Evolutionary conservation across 2,797 vertebrate species (phyloP), one percentile per base, ranked within the genome.

Genomic region (Brachyrhaphis roseni): DNA sequence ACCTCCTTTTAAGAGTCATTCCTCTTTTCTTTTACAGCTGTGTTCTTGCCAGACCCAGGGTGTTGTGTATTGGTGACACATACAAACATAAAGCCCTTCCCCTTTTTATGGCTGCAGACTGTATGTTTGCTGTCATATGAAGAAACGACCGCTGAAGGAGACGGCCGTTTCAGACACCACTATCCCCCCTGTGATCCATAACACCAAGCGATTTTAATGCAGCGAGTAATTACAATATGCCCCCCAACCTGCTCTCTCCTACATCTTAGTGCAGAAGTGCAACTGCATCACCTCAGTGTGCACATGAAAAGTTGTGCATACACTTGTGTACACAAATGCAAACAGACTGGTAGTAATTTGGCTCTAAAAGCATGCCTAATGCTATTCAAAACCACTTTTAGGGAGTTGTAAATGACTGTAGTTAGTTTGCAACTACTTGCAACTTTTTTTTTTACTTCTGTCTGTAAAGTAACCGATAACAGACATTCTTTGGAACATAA

Each of bases 141-240:
- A 83, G 81, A 87, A 89, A 68, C 64, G 64, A 68, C 64, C 64
- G 64, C 36, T 68, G 36, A 68, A 68, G 85, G 81, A 88, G 80
- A 84, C 18, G 46, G 78, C 83, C 82, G 7, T 81, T 82, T 89
- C 78, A 83, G 85, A 90, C 85, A 55, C 82, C 88, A 76, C 82
- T 88, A 78, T 85, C 70, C 78, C 90, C 89, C 76, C 20, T 85
- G 87, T 90, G 88, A 88, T 90, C 88, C 86, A 87, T 92, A 91
- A 93, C 88, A 83, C 75, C 73, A 83, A 64, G 78, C 39, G 55
- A 78, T 90, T 93, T 93, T 93, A 92, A 93, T 94, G 91, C 90
- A 89, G 88, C 84, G 86, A 84, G 88, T 93, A 93, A 95, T 94
- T 94, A 90, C 88, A 92, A 90, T 92, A 92, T 94, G 89, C 79